Conservation (phyloP, 2,888 invertebrate genomes). For the Pyrgus malvae region DNA sequence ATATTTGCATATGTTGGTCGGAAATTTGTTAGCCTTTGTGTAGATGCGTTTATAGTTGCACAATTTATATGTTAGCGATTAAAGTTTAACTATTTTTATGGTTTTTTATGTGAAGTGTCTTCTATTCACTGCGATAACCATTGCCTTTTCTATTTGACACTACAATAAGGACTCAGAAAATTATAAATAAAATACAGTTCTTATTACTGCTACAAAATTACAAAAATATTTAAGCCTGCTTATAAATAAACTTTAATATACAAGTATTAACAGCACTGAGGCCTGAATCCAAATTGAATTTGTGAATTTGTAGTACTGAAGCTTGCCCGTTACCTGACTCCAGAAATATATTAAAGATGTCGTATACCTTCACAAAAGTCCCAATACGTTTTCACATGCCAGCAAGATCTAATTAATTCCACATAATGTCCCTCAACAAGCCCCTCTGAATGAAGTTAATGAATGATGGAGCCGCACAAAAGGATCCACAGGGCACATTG, state of each 20-base stretch:
- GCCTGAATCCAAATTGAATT: too few species aligned
- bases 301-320: not conserved
- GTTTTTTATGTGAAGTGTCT: too few species aligned
- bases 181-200: too few species aligned
- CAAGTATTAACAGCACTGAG: too few species aligned
- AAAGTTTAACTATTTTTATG: slow-evolving; percentile 3
- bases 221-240: too few species aligned
- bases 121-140: too few species aligned
- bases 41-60: slow-evolving; percentile 6
- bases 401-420: slow-evolving; percentile 25
- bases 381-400: slow-evolving; percentile 11
- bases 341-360: slow-evolving; percentile 1
- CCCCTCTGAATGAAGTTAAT: slow-evolving; percentile 24
- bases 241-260: too few species aligned
- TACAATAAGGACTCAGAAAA: too few species aligned
- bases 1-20: slow-evolving; percentile 21
- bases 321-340: not conserved
- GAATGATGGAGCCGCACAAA: slow-evolving; percentile 10
- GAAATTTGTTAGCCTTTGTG: not conserved
- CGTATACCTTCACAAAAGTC: slow-evolving; percentile 9
- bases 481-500: slow-evolving; percentile 21
- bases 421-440: slow-evolving; percentile 21
- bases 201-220: too few species aligned
- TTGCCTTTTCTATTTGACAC: too few species aligned
- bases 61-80: slow-evolving; percentile 1